Evolutionary conservation across 1,140 invertebrate species (phyloP).

Genomic region (Papilio polyxenes): DNA sequence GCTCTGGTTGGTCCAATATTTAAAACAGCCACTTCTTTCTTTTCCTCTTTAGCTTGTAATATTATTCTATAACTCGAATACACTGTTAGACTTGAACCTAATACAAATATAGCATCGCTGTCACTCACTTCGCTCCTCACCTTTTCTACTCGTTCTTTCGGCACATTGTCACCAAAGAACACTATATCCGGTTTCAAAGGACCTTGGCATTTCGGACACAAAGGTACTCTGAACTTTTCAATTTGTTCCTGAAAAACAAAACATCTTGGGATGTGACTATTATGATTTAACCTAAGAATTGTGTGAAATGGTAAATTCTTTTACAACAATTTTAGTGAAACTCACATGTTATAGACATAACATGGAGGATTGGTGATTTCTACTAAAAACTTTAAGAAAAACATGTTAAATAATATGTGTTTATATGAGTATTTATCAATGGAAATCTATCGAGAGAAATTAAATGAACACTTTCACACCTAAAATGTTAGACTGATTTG

Average conservation of each 20-base stretch:
- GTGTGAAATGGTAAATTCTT: no score
- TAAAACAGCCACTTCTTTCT: slow-evolving; percentile 89
- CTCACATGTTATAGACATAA: no score
- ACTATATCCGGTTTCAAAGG: slow-evolving; percentile 95
- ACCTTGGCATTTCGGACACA: slow-evolving; percentile 89
- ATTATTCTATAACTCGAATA: slow-evolving; percentile 94
- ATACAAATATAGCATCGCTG: slow-evolving; percentile 89
- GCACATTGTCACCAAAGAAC: slow-evolving; percentile 98
- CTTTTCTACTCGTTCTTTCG: slow-evolving; percentile 84
- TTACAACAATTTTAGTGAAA: no score
- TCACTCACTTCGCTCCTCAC: slow-evolving; percentile 85
- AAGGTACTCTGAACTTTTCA: slow-evolving; percentile 86
- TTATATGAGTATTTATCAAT: no score
- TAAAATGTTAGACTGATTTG: no score
- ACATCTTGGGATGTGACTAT: neutral
- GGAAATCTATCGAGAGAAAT: no score
- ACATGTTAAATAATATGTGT: no score
- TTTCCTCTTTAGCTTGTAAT: slow-evolving; percentile 86
- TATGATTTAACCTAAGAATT: neutral
- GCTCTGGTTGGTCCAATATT: slow-evolving; percentile 97
- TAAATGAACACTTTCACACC: no score
- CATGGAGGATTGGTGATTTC: no score
- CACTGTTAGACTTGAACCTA: slow-evolving; percentile 95
- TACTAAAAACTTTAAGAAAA: no score
- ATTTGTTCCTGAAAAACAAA: slow-evolving; percentile 84